Evolutionary conservation across 2,113 vertebrate species (phyloP), one percentile per base, ranked within the genome.

Genomic region (Pica pica): DNA sequence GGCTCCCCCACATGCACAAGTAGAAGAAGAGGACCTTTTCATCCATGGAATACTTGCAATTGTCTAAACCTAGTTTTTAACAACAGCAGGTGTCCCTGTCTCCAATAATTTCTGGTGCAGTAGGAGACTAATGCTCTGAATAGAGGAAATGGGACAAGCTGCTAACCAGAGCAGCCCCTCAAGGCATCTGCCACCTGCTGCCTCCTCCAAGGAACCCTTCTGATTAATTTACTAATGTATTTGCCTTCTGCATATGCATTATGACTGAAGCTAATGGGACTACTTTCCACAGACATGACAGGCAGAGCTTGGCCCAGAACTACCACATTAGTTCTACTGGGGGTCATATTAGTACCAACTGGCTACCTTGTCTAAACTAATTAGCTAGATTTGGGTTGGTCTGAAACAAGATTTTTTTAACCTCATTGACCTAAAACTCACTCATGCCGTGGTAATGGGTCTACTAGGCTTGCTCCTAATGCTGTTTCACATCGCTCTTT

Each of bases 171-270:
- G 56, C 35, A 81, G 49, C n/a, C n/a, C 71, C 83, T 93, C 56
- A 92, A 95, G 93, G 68, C 75, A 94, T 91, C 71, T 93, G 71
- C 56, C 83, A 90, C 88, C 83, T 90, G 68, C 92, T 95, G 82
- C 59, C 63, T 81, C 44, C 85, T 92, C 79, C 76, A 75, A 92
- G 73, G 88, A 94, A 44, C 47, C 49, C 52, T 60, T 92, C 83
- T 93, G 90, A 89, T 92, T 93, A 90, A 60, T 80, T 60, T 78
- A 15, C 64, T 83, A 81, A 90, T 59, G 39, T 13, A 55, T 90
- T 91, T 10, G 4, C 46, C 52, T 95, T 35, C 82, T 83, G 71
- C 68, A 55, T 67, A 83, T 75, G 52, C 18, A 46, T 90, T 78
- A 71, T 86, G 52, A 78, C 35, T 87, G 37, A 81, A 90, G 47